Base-by-base conservation (phyloP, 2,797 vertebrate genomes). In the Lophotriccus pileatus region DNA sequence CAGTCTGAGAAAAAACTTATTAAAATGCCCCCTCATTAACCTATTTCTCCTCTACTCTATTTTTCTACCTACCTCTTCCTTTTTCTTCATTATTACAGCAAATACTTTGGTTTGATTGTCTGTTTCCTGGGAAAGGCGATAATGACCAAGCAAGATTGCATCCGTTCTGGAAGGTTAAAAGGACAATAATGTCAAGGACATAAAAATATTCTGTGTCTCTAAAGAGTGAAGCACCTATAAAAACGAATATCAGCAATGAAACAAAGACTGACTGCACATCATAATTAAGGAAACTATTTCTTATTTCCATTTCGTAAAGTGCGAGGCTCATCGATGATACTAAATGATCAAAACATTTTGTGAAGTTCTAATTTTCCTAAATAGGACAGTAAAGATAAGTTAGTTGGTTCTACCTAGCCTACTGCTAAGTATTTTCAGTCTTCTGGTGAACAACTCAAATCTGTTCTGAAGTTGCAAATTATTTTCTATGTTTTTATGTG, bases 81-180 rank as follows among this genome's bases (percentile, higher is more conserved):
- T 99, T 96, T 98, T 99, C 98, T 99, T 99, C 97, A 98, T 98
- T 97, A 99, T 98, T 82, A 99, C 99, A 97, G 99, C 99, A 98
- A 99, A 99, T 97, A 99, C 99, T 99, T 99, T 99, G 98, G 99
- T 99, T 99, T 99, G 99, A 99, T 99, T 99, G 98, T 99, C 99
- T n/a, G 98, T 98, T 96, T 99, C 99, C 97, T 99, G 99, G 95
- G 98, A 99, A 96, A 99, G 98, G 96, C 99, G 99, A 96, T 98
- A 99, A 98, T 99, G 99, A 94, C 99, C 99, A 93, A 98, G 95
- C 89, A 99, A 98, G 96, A 99, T 98, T 97, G 99, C 98, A 90
- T 99, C 99, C 34, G 98, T 98, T 98, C 99, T 99, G 97, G 91
- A 96, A 92, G 24, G 32, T 95, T 79, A 96, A 52, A 74, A 84